phyloP scores from a whole-genome alignment of 2,888 invertebrate genomes.

The Rutpela maculata region DNA sequence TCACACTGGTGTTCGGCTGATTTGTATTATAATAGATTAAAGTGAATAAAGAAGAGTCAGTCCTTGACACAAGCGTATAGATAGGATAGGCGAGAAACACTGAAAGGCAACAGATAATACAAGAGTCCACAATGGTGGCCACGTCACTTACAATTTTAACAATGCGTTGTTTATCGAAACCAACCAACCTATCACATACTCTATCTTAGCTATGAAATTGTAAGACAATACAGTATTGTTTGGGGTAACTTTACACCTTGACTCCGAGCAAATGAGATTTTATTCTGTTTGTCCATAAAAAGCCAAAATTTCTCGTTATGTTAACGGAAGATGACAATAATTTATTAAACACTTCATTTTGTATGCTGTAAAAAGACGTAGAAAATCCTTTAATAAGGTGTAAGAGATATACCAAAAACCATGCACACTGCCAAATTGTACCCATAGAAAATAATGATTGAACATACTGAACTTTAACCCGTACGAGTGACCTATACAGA shows the following conservation, averaged over 20 bases:
- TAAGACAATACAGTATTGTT: slow-evolving; percentile 53
- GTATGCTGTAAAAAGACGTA: neutral
- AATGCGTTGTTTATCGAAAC: slow-evolving; percentile 60
- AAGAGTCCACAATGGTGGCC: slow-evolving; percentile 62
- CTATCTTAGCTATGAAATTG: slow-evolving; percentile 51
- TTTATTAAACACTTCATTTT: neutral
- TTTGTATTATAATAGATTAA: slow-evolving; percentile 23
- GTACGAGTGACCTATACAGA: neutral
- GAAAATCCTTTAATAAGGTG: neutral
- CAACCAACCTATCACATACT: slow-evolving; percentile 47
- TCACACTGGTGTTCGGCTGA: neutral
- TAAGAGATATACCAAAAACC: neutral
- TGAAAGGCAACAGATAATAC: slow-evolving; percentile 54
- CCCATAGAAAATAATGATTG: neutral
- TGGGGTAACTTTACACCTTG: slow-evolving; percentile 47
- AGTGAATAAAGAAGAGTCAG: slow-evolving; percentile 29
- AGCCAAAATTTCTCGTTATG: neutral
- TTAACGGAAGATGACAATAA: neutral
- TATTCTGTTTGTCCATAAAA: slow-evolving; percentile 13
- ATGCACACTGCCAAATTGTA: neutral
- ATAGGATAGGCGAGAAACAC: slow-evolving; percentile 38
- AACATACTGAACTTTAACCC: neutral
- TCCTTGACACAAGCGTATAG: slow-evolving; percentile 39
- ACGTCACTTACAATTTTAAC: slow-evolving; percentile 62
- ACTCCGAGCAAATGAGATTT: slow-evolving; percentile 34